phyloP scores from a whole-genome alignment of 2,113 vertebrate species.

The Brachyhypopomus occidentalis region DNA sequence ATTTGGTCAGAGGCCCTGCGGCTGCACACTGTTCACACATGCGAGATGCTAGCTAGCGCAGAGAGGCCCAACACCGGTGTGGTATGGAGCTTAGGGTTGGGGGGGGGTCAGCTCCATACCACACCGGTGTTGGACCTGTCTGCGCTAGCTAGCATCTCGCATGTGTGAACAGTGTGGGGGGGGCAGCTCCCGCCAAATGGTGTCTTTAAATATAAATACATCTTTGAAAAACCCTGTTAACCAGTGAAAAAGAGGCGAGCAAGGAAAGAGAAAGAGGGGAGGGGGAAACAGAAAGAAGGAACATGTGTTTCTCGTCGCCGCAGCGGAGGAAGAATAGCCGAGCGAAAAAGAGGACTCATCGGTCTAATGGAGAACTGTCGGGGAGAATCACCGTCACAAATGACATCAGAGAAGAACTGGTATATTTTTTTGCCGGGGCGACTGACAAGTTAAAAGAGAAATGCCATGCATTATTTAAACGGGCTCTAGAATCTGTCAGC shows the following conservation, averaged over 20 bases:
- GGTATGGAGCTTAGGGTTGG: too few relatives aligned
- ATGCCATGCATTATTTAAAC: conserved; percentile 87
- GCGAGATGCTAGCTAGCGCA: background rate
- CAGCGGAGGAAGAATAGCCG: conserved; percentile 38
- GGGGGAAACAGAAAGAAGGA: conserved; percentile 21
- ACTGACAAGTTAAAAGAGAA: conserved; percentile 85
- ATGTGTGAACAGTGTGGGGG: too few relatives aligned
- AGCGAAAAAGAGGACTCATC: conserved; percentile 71
- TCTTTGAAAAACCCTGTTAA: conserved; percentile 45
- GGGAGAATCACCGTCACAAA: conserved; percentile 81
- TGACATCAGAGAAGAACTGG: conserved; percentile 79
- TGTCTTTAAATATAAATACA: conserved; percentile 60
- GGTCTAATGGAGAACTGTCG: conserved; percentile 88
- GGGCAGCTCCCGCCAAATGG: too few relatives aligned
- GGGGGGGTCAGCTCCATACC: too few relatives aligned
- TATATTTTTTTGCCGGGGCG: conserved; percentile 72
- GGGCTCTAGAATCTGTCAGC: conserved; percentile 79
- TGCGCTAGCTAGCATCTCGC: too few relatives aligned
- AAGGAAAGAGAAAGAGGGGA: background rate
- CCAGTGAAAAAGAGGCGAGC: conserved; percentile 19
- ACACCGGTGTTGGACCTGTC: too few relatives aligned
- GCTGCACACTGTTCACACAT: conserved; percentile 18
- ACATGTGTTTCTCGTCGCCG: conserved; percentile 53
- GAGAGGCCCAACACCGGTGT: too few relatives aligned
- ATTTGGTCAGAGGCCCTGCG: background rate